Conservation (phyloP, 2,113 vertebrate species). For the Grallaria varia region DNA sequence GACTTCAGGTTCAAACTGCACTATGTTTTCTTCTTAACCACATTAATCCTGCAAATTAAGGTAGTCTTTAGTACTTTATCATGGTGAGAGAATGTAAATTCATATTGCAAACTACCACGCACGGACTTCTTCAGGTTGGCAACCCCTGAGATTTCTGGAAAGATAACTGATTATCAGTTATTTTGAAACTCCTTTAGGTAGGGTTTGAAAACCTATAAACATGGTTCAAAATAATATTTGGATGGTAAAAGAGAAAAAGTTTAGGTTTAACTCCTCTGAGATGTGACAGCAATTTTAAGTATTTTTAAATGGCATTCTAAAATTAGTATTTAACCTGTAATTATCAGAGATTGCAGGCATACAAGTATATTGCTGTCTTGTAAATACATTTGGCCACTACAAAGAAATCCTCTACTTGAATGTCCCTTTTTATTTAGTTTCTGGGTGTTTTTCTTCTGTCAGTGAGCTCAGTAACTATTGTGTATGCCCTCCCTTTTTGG, state of each 20-base stretch:
- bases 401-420: neutral
- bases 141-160: neutral
- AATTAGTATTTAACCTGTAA: neutral
- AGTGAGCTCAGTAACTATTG: neutral
- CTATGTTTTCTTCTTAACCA: neutral
- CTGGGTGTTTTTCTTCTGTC: neutral
- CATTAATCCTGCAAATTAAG: neutral
- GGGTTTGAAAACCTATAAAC: neutral
- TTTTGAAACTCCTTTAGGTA: neutral
- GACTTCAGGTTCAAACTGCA: neutral
- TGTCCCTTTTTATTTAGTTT: neutral
- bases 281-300: neutral
- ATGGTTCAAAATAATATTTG: neutral
- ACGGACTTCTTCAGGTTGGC: neutral
- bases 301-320: neutral
- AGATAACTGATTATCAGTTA: neutral
- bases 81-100: neutral
- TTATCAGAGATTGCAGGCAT: neutral
- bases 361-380: neutral
- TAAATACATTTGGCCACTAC: neutral
- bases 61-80: neutral
- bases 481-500: neutral
- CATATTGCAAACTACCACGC: neutral
- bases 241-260: neutral
- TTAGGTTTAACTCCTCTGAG: slow-evolving; percentile 11